A percentile compares a stretch with the other conserved stretches of the same genome.
These are phyloP conservation scores for Heteronetta atricapilla DNA, from an alignment of 2,113 vertebrate species.

Conservation along the genomic window DNA sequence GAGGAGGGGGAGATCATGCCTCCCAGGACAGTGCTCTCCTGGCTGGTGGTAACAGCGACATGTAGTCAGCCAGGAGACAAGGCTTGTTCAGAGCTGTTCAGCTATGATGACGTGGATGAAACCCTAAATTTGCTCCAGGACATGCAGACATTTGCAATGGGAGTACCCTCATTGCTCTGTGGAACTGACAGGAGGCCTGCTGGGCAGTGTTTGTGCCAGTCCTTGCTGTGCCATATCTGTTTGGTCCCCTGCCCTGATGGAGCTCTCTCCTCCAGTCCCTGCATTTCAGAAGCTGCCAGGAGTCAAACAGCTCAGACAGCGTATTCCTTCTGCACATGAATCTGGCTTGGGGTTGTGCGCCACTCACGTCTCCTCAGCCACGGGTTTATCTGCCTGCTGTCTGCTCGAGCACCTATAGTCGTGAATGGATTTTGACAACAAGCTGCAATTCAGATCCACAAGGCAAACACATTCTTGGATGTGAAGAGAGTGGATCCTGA, in stretches of 20 bases:
- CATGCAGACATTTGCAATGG: conserved; percentile 43
- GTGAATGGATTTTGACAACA: not conserved
- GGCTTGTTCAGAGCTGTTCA: conserved; percentile 57
- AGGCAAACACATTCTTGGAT: not conserved
- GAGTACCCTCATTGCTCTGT: not conserved
- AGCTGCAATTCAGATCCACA: not conserved
- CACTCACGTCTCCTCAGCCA: rapidly evolving
- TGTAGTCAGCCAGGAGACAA: conserved; percentile 45
- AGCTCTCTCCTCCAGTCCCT: not conserved
- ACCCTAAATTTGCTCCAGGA: conserved; percentile 22
- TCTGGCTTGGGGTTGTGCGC: not conserved
- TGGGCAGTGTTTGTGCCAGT: not conserved
- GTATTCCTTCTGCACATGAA: not conserved
- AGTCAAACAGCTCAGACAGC: not conserved
- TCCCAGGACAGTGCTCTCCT: conserved; percentile 35
- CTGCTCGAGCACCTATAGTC: not conserved
- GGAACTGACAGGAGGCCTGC: conserved; percentile 18
- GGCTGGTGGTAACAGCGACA: conserved; percentile 24
- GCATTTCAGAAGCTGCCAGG: conserved; percentile 13
- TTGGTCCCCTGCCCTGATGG: not conserved
- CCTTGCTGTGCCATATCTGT: not conserved
- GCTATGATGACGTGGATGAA: conserved; percentile 34
- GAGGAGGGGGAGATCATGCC: conserved; percentile 2
- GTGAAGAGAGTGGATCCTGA: not conserved
- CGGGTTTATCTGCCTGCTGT: not conserved